These are phyloP conservation scores for Zaprionus lachaisei DNA, from an alignment of 1,140 invertebrate species.

Conservation along the genomic window DNA sequence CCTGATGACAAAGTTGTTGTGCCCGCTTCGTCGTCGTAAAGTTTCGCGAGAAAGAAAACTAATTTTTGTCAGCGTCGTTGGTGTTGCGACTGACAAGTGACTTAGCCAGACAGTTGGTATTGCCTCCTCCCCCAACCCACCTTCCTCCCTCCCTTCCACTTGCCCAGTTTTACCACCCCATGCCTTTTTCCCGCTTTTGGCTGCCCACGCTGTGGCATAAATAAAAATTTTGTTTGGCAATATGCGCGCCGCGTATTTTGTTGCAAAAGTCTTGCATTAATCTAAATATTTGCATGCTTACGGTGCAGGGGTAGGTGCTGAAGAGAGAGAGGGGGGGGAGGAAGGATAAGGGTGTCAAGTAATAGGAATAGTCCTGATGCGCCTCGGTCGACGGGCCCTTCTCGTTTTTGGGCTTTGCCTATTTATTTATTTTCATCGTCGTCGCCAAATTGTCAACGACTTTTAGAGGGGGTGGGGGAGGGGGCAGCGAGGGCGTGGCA, in stretches of 20 bases:
- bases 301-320: not conserved
- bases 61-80: constrained; percentile 65
- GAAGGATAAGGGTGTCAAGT: constrained; percentile 7
- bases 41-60: constrained; percentile 42
- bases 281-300: constrained; percentile 82
- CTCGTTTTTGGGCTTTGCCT: constrained; percentile 58
- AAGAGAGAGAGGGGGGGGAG: not conserved
- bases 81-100: constrained; percentile 69
- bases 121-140: not conserved
- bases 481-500: not conserved
- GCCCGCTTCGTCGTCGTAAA: constrained; percentile 12
- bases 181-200: not conserved
- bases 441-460: constrained; percentile 74
- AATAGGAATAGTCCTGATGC: constrained; percentile 29
- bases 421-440: constrained; percentile 77
- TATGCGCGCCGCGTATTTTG: constrained; percentile 81
- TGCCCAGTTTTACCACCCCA: not conserved
- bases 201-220: constrained; percentile 57
- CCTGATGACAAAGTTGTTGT: constrained; percentile 14
- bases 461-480: constrained; percentile 25
- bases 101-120: constrained; percentile 43
- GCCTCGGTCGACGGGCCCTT: not conserved
- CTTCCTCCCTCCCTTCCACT: not conserved
- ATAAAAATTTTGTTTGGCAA: constrained; percentile 80
- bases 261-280: constrained; percentile 83